Evolutionary conservation across 1,140 invertebrate genomes (phyloP).

Genomic region (Notospermus geniculatus): DNA sequence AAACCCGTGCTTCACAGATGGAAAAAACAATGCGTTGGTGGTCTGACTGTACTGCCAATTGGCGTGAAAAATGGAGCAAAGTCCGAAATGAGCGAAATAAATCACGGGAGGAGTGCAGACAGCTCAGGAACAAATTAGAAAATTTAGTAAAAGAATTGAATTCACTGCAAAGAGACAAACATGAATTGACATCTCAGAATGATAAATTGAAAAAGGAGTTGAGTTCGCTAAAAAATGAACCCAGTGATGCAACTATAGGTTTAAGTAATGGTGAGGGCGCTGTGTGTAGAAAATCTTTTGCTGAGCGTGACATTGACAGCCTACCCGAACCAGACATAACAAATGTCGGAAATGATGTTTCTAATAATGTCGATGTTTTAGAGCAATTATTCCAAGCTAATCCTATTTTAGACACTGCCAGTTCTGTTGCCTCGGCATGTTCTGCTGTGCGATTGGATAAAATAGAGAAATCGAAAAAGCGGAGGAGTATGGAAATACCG

Average conservation of each 20-base stretch:
- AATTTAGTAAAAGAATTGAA: conserved; percentile 73
- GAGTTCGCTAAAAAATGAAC: conserved; percentile 6
- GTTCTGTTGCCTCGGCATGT: no score
- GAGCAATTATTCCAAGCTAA: no score
- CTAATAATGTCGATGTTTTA: no score
- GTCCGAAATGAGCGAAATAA: conserved; percentile 61
- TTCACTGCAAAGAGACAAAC: conserved; percentile 73
- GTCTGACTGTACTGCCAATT: conserved; percentile 87
- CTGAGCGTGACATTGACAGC: neutral
- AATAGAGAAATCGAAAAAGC: conserved; percentile 34
- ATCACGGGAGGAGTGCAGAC: conserved; percentile 81
- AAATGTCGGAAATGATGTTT: no score
- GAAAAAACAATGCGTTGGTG: conserved; percentile 99
- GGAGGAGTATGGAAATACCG: neutral
- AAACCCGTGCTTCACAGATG: conserved; percentile 90
- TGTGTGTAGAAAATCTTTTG: neutral
- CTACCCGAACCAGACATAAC: no score
- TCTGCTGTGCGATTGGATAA: no score
- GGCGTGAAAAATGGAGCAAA: conserved; percentile 96
- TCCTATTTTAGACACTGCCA: no score
- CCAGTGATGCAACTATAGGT: conserved; percentile 13
- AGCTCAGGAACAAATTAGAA: conserved; percentile 77
- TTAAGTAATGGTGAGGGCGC: conserved; percentile 11
- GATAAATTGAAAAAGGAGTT: conserved; percentile 40
- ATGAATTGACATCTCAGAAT: conserved; percentile 76